Conservation (phyloP, 2,888 invertebrate genomes). For the Meta bourneti region DNA sequence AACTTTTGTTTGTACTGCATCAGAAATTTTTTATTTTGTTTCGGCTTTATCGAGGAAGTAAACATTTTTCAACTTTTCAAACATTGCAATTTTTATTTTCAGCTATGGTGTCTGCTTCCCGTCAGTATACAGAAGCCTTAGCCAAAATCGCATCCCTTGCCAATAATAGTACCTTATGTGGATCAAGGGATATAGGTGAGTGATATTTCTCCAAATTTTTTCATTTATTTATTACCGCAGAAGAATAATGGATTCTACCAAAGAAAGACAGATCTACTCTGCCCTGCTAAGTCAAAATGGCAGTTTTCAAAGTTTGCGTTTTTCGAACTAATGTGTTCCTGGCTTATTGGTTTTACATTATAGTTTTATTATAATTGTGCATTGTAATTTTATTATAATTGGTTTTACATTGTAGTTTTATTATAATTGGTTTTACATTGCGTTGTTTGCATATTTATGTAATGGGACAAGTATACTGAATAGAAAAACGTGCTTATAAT, state of each 20-base stretch:
- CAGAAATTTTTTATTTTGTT: background rate
- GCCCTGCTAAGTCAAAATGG: background rate
- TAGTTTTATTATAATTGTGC: no score
- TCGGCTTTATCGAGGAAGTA: background rate
- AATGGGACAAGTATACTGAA: no score
- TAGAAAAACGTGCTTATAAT: no score
- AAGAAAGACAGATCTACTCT: background rate
- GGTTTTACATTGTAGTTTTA: no score
- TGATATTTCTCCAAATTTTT: background rate
- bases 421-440: no score
- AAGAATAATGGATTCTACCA: background rate
- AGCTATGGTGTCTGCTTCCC: slow-evolving; percentile 67
- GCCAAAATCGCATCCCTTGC: slow-evolving; percentile 66
- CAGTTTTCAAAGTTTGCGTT: background rate
- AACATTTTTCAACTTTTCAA: background rate
- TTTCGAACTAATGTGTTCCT: no score
- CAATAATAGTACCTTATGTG: slow-evolving; percentile 66
- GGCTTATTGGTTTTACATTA: no score
- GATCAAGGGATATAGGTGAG: slow-evolving; percentile 71
- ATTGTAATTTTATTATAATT: no score
- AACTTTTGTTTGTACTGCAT: no score
- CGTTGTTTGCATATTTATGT: no score
- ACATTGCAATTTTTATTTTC: background rate
- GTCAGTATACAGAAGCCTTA: slow-evolving; percentile 68
- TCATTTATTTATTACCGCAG: background rate